Evolutionary conservation across 1,140 invertebrate genomes (phyloP).

Genomic region (Tetraneura akinire): DNA sequence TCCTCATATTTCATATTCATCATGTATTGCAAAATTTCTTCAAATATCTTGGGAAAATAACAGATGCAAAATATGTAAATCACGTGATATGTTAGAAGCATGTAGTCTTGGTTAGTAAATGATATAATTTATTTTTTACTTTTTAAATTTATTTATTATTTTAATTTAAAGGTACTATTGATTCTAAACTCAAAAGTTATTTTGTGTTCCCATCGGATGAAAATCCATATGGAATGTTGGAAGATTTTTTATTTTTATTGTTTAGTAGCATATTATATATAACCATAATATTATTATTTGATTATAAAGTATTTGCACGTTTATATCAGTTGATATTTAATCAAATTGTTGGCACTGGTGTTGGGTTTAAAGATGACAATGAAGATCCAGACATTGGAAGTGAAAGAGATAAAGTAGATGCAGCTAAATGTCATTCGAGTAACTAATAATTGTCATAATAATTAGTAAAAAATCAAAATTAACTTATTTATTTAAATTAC

Average conservation of each 20-base stretch:
- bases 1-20: conserved; percentile 43
- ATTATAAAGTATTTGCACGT: conserved; percentile 45
- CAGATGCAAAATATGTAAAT: conserved; percentile 19
- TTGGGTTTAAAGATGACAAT: conserved; percentile 2
- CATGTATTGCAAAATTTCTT: conserved; percentile 22
- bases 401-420: conserved; percentile 53
- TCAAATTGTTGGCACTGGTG: conserved; percentile 34
- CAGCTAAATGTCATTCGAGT: conserved; percentile 20
- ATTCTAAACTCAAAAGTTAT: conserved; percentile 11
- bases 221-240: conserved; percentile 8
- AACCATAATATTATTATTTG: conserved; percentile 51
- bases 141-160: not conserved
- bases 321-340: conserved; percentile 29
- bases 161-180: not conserved
- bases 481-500: not conserved
- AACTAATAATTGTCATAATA: not conserved
- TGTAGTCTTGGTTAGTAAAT: conserved; percentile 2
- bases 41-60: conserved; percentile 14
- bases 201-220: conserved; percentile 21
- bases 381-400: conserved; percentile 52
- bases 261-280: conserved; percentile 51
- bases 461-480: too few relatives aligned
- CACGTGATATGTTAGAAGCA: not conserved
- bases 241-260: conserved; percentile 51
- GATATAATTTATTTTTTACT: not conserved